Conservation (phyloP, 2,113 vertebrate species). For the Cephalopholis sonnerati region DNA sequence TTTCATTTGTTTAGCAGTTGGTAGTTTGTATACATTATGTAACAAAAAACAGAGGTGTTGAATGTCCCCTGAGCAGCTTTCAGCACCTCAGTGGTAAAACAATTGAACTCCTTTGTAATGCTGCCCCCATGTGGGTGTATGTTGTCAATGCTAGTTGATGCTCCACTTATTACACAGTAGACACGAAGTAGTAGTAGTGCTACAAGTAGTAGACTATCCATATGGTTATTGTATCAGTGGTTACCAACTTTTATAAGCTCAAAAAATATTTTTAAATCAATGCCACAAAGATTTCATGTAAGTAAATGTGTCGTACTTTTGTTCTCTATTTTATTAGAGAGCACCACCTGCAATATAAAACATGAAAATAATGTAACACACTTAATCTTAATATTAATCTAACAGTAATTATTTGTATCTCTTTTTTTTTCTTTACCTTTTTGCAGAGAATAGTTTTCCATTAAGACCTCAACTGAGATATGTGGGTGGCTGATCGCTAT, state of each 20-base stretch:
- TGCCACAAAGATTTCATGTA: background rate
- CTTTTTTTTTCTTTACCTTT: background rate
- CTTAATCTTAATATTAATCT: background rate
- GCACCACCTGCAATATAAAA: background rate
- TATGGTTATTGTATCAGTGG: background rate
- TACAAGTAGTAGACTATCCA: background rate
- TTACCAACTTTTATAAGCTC: background rate
- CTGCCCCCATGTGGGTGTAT: conserved; percentile 79
- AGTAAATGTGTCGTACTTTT: too few species aligned
- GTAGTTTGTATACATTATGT: background rate
- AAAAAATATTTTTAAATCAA: background rate
- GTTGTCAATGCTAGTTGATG: conserved; percentile 13
- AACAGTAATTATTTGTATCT: too few species aligned
- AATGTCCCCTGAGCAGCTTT: background rate
- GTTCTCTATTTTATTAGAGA: background rate
- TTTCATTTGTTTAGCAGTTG: conserved; percentile 10
- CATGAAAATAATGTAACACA: background rate
- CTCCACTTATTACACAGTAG: background rate
- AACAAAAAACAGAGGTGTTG: background rate
- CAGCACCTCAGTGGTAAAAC: background rate
- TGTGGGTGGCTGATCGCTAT: background rate
- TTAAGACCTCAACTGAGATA: background rate
- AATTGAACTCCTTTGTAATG: conserved; percentile 24
- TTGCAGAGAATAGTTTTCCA: background rate
- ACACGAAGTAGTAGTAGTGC: background rate